Percentiles rank a stretch among this genome's conserved stretches.
Evolutionary conservation across 2,113 vertebrate genomes (phyloP).

Genomic region (Scartelaos histophorus): DNA sequence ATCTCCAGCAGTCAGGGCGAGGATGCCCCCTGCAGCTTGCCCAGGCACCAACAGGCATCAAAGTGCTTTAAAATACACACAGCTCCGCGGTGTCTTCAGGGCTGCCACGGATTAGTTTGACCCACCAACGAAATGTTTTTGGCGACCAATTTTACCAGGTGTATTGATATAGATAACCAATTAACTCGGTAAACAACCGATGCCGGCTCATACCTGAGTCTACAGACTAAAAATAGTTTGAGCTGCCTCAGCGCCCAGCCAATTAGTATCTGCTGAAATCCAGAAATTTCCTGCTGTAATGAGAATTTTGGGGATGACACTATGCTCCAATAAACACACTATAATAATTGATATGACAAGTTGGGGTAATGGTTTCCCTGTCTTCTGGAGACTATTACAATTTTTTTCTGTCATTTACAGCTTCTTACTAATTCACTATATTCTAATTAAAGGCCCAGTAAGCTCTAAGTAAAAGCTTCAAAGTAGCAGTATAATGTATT

Average conservation of each 20-base stretch:
- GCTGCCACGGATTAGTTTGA: constrained; percentile 11
- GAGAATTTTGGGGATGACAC: neutral
- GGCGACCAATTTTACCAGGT: neutral
- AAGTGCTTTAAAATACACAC: constrained; percentile 10
- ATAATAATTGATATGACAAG: neutral
- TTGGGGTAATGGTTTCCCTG: neutral
- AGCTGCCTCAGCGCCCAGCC: neutral
- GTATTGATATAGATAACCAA: neutral
- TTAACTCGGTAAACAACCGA: neutral
- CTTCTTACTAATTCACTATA: neutral
- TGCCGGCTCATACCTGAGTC: neutral
- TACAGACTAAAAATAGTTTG: neutral
- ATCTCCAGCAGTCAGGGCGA: constrained; percentile 50
- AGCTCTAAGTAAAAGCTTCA: neutral
- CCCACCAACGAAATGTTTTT: neutral
- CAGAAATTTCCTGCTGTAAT: neutral
- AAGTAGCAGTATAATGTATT: neutral
- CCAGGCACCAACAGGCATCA: constrained; percentile 43
- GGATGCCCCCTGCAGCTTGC: constrained; percentile 79
- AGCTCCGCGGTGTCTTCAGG: neutral
- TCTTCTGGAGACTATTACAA: neutral
- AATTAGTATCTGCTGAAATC: neutral
- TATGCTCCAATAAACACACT: neutral
- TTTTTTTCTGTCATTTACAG: neutral
- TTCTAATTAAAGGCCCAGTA: neutral